Evolutionary conservation across 1,140 invertebrate species (phyloP), one percentile per base, ranked within the genome.

Genomic region (Stegodyphus mimosarum): DNA sequence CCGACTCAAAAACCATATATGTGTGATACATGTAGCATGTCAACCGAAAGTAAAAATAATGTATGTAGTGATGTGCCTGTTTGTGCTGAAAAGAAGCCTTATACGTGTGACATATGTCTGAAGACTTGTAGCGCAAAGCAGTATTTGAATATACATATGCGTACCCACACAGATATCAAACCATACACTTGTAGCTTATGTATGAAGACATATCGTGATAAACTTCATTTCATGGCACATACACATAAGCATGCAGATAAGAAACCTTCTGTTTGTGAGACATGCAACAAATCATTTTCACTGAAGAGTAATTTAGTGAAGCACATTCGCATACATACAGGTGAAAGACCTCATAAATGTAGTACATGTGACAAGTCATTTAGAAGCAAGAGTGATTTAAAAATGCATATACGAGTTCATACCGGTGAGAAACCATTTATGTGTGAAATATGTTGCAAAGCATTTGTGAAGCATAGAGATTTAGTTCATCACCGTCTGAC

Each of bases 401-500:
- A 67, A 7, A 17, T 7, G 15, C 64, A 67, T 67, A 9, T 67
- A 17, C 13, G 64, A 18, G n/a, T 18, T 13, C 64, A 67, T 67
- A 67, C 64, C 7, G 64, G 17, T 18, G 64, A 67, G 11, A 67
- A 67, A 18, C 11, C 7, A n/a, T 18, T 7, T n/a, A 7, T 7
- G 10, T 67, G 64, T 18, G n/a, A 17, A 7, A 7, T 67, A 18
- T 67, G 64, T 67, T 7, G n/a, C 7, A 67, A 67, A 18, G 17
- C 7, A 67, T 67, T 67, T 17, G 13, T n/a, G 7, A 7, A 9
- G 17, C 15, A 67, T 2, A 18, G 15, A n/a, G n/a, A 18, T 88
- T 91, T 98, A 55, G 98, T 97, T 90, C 97, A 96, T 0, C 97
- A 98, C 90, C 95, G 97, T 92, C 91, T 96, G 10, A 91, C 97